A percentile compares a stretch with the other conserved stretches of the same genome.
Conservation (phyloP, 2,113 vertebrate species). For the Zeus faber region DNA sequence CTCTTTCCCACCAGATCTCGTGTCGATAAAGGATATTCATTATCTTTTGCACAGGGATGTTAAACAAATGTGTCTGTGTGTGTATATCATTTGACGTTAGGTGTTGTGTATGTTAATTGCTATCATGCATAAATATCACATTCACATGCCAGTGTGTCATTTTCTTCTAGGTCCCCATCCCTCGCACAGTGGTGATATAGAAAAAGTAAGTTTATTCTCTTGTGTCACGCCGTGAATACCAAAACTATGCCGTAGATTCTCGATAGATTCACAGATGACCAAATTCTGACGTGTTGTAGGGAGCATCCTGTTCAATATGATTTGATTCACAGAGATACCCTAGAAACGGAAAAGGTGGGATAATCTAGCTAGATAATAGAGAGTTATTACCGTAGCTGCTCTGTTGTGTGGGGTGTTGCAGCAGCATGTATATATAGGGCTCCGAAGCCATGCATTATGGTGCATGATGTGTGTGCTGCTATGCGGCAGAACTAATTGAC, state of each 20-base stretch:
- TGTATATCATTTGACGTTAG: too few species aligned
- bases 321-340: slow-evolving; percentile 1
- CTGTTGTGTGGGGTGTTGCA: slow-evolving; percentile 51
- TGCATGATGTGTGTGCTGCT: slow-evolving; percentile 71
- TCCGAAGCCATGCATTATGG: slow-evolving; percentile 56
- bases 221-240: not conserved
- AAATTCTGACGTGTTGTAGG: too few species aligned
- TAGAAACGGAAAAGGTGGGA: not conserved
- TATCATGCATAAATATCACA: slow-evolving; percentile 16
- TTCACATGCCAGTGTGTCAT: slow-evolving; percentile 42
- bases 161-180: slow-evolving; percentile 71
- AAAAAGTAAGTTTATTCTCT: slow-evolving; percentile 69
- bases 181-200: slow-evolving; percentile 71
- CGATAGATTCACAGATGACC: not conserved
- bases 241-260: not conserved
- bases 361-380: slow-evolving; percentile 10
- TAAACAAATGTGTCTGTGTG: not conserved
- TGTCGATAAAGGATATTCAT: not conserved
- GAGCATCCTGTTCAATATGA: slow-evolving; percentile 8
- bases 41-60: slow-evolving; percentile 5
- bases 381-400: slow-evolving; percentile 20
- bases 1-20: not conserved
- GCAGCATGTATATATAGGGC: slow-evolving; percentile 48
- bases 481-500: slow-evolving; percentile 75
- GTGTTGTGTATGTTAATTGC: slow-evolving; percentile 11